Base-by-base conservation (phyloP, 1,140 invertebrate species). In the Diuraphis noxia region DNA sequence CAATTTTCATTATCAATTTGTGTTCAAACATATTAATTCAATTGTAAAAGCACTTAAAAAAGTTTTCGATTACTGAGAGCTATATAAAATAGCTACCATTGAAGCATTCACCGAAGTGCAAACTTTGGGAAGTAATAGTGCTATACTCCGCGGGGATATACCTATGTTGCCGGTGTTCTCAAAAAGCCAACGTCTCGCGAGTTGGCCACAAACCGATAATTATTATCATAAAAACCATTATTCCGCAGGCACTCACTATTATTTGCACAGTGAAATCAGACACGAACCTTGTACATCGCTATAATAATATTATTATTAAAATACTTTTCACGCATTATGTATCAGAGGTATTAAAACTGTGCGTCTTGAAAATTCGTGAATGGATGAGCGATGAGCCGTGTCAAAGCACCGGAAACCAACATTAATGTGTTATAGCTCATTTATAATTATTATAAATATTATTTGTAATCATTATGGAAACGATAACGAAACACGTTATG, bases 41-140 rank as follows among this genome's bases (percentile, higher is more conserved):
- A 85, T 85, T 43, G 30, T 34, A 85, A 43, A n/a, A 34, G 82
- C 82, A 34, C 41, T n/a, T 43, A 85, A 43, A 85, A 85, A 85
- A 85, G 82, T 85, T 85, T 85, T 85, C 41, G 25, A 82, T 82
- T 82, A 40, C 23, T 30, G 17, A 41, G 40, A 82, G 40, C 81
- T n/a, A 17, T 17, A n/a, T n/a, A n/a, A n/a, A 40, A 40, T 25
- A 82, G 38, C 79, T 41, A 17, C 79, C 25, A 38, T 2, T 25
- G 38, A 82, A 82, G 41, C 81, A 82, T n/a, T 82, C 7, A 41
- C 81, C 9, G 30, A 82, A 82, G 25, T 82, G 40, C 30, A 40
- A 40, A 82, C 81, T 38, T 82, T 72, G 0, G 30, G 56, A n/a
- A 72, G 30, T n/a, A n/a, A 82, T 17, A 38, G 25, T 13, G 23